phyloP scores from a whole-genome alignment of 2,888 invertebrate genomes.

The Elmis aenea region DNA sequence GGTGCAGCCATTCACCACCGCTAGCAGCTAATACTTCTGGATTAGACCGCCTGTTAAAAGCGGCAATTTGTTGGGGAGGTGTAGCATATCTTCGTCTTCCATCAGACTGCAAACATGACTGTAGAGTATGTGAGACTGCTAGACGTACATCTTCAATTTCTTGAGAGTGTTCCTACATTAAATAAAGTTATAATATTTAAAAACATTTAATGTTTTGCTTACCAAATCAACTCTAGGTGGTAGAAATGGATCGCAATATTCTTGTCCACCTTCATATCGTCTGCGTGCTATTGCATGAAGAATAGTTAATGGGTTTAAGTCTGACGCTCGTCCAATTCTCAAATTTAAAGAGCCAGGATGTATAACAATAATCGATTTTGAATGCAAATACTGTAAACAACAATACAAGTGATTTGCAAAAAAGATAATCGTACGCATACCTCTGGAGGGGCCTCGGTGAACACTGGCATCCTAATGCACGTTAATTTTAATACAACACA shows the following conservation, averaged over 20 bases:
- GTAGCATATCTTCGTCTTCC: constrained; percentile 78
- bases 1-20: constrained; percentile 59
- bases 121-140: constrained; percentile 79
- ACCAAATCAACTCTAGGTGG: constrained; percentile 60
- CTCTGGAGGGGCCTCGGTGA: background rate
- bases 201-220: constrained; percentile 13
- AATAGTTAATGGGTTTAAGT: constrained; percentile 77
- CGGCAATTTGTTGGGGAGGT: constrained; percentile 84
- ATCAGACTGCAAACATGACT: constrained; percentile 78
- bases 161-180: constrained; percentile 54
- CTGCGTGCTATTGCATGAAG: constrained; percentile 81
- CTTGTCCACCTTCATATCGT: constrained; percentile 48
- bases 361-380: constrained; percentile 84
- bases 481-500: too few species aligned
- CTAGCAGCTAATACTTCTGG: constrained; percentile 61
- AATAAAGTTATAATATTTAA: constrained; percentile 5
- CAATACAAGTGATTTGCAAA: too few species aligned
- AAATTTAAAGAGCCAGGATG: constrained; percentile 90
- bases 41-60: constrained; percentile 74
- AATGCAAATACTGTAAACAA: constrained; percentile 64
- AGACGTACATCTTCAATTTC: constrained; percentile 81
- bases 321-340: constrained; percentile 86
- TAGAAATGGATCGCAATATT: constrained; percentile 60
- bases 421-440: background rate
- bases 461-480: background rate